A percentile compares a stretch with the other conserved stretches of the same genome.
phyloP scores from a whole-genome alignment of 2,888 invertebrate species.

The Clistopyga incitator region DNA sequence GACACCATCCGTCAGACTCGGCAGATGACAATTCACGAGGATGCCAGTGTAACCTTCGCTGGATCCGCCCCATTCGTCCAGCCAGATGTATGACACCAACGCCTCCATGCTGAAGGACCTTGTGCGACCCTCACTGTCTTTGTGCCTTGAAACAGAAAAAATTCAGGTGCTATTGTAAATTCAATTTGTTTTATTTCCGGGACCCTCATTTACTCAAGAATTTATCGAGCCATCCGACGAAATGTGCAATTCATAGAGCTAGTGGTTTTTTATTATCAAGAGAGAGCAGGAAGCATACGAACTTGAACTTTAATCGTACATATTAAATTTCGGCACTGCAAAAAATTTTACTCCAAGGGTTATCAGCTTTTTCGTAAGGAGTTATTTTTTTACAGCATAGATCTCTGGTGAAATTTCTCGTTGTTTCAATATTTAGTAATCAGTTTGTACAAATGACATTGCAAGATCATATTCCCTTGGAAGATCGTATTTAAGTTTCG shows the following conservation, averaged over 20 bases:
- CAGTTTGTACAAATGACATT: too few species aligned
- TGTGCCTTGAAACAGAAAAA: conserved; percentile 77
- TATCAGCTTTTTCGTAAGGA: too few species aligned
- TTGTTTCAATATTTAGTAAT: too few species aligned
- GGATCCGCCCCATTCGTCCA: conserved; percentile 87
- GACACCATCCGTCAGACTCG: conserved; percentile 80
- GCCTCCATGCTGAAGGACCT: conserved; percentile 86
- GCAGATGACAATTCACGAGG: conserved; percentile 88
- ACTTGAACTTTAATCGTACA: too few species aligned
- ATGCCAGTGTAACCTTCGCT: conserved; percentile 86
- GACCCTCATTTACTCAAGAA: not conserved
- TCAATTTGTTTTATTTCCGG: not conserved
- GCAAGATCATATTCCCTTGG: too few species aligned
- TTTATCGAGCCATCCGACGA: not conserved
- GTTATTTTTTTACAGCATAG: too few species aligned
- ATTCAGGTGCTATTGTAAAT: conserved; percentile 4
- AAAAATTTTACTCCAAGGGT: too few species aligned
- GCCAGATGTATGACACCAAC: conserved; percentile 87
- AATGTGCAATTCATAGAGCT: not conserved
- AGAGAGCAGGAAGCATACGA: too few species aligned
- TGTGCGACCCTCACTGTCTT: conserved; percentile 82
- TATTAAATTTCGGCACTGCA: too few species aligned
- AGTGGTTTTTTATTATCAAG: not conserved
- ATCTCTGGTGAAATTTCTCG: too few species aligned
- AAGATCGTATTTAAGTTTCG: too few species aligned